phyloP scores from a whole-genome alignment of 2,113 vertebrate species.

The Emberiza fucata region DNA sequence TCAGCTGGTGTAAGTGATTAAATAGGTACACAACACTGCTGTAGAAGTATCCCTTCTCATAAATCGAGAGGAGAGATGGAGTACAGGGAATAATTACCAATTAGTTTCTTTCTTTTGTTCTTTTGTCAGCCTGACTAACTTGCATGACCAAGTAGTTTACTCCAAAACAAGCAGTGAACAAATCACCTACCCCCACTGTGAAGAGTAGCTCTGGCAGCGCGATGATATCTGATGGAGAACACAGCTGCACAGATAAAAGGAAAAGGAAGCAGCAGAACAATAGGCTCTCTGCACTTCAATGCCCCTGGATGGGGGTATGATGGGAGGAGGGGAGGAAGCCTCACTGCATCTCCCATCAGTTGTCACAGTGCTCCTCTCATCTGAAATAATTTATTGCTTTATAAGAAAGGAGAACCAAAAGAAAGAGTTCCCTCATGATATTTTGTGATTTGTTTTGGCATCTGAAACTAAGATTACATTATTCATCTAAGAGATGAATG shows the following conservation, averaged over 20 bases:
- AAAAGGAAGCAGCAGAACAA: constrained; percentile 6
- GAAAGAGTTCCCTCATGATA: neutral
- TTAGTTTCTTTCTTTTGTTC: constrained; percentile 35
- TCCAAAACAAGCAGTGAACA: constrained; percentile 30
- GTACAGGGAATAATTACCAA: constrained; percentile 3
- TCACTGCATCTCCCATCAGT: neutral
- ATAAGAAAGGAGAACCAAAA: neutral
- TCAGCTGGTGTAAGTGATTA: constrained; percentile 57
- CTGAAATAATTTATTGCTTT: neutral
- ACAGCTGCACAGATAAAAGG: constrained; percentile 11
- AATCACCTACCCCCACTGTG: neutral
- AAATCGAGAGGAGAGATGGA: neutral
- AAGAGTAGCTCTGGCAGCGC: neutral
- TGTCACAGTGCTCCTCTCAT: neutral
- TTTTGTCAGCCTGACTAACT: constrained; percentile 34
- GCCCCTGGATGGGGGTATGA: neutral
- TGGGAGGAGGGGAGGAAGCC: neutral
- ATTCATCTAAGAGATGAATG: neutral
- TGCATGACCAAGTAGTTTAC: neutral
- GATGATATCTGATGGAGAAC: constrained; percentile 5
- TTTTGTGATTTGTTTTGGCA: neutral
- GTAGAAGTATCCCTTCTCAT: neutral
- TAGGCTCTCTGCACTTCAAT: neutral
- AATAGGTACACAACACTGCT: constrained; percentile 21
- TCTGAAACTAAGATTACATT: neutral